A percentile compares a stretch with the other conserved stretches of the same genome.
phyloP scores from a whole-genome alignment of 2,888 invertebrate species.

The Macrophya annulata region DNA sequence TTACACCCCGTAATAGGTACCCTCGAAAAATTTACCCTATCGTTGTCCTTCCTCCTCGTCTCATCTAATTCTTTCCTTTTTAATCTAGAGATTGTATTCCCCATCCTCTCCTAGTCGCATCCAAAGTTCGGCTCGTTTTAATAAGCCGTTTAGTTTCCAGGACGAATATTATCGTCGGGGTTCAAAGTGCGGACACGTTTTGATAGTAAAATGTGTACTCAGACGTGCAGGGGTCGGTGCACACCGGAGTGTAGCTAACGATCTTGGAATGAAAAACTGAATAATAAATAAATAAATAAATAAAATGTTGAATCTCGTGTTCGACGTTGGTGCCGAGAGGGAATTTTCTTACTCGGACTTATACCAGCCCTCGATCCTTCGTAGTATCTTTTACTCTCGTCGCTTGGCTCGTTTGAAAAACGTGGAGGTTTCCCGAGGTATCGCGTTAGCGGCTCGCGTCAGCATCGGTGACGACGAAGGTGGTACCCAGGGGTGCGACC shows the following conservation, averaged over 20 bases:
- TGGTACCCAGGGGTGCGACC: slow-evolving; percentile 56
- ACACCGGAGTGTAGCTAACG: slow-evolving; percentile 19
- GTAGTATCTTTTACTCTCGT: slow-evolving; percentile 17
- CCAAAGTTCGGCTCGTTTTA: slow-evolving; percentile 28
- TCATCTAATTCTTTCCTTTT: background rate
- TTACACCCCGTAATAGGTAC: slow-evolving; percentile 36
- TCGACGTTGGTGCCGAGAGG: background rate
- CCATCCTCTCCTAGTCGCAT: background rate
- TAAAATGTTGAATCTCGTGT: background rate
- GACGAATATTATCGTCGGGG: slow-evolving; percentile 13
- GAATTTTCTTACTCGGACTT: background rate
- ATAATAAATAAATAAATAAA: slow-evolving; percentile 36
- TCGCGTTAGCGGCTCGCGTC: slow-evolving; percentile 55
- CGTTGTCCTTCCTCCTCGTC: background rate
- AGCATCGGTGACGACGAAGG: slow-evolving; percentile 51
- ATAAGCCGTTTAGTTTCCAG: slow-evolving; percentile 31
- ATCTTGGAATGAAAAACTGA: slow-evolving; percentile 34
- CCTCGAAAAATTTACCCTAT: slow-evolving; percentile 24
- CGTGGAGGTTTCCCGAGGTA: slow-evolving; percentile 44
- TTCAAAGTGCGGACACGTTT: slow-evolving; percentile 44
- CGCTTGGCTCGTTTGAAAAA: slow-evolving; percentile 49
- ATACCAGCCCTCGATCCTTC: background rate
- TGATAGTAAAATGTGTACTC: slow-evolving; percentile 25
- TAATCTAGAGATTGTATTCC: background rate
- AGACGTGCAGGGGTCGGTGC: background rate